Conservation (phyloP, 1,140 invertebrate species). For the Eriocheir sinensis region DNA sequence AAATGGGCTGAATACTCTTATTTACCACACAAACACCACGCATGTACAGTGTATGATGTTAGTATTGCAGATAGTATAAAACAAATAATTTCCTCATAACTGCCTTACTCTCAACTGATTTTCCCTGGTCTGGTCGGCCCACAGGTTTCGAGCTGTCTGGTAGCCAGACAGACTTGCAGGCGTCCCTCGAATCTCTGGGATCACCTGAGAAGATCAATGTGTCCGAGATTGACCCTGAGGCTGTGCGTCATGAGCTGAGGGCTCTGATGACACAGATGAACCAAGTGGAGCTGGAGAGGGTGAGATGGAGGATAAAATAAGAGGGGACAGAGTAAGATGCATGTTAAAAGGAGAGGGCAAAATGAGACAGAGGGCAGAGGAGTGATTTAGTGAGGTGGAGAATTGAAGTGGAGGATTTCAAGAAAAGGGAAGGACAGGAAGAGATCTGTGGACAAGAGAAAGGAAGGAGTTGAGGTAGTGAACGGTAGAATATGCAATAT, state of each 20-base stretch:
- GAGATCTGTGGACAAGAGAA: too few relatives aligned
- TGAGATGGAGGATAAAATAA: conserved; percentile 50
- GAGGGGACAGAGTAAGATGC: not conserved
- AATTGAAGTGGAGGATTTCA: too few relatives aligned
- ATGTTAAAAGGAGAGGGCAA: not conserved
- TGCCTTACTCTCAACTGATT: not conserved
- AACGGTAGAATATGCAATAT: not conserved
- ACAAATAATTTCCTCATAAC: not conserved
- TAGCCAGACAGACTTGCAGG: conserved; percentile 71
- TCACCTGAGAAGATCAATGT: conserved; percentile 69
- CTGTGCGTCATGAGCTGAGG: conserved; percentile 74
- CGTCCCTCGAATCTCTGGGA: conserved; percentile 64
- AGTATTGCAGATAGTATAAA: not conserved
- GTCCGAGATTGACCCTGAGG: conserved; percentile 77
- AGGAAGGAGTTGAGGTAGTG: not conserved
- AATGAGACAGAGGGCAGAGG: not conserved
- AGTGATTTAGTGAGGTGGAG: not conserved
- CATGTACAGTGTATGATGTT: not conserved
- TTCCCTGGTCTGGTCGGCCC: not conserved
- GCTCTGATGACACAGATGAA: conserved; percentile 79
- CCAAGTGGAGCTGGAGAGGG: conserved; percentile 78
- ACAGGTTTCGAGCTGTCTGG: conserved; percentile 76
- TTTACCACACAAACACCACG: conserved; percentile 10
- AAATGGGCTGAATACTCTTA: not conserved
- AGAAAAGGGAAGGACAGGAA: not conserved